These are phyloP conservation scores for Sylvilagus floridanus DNA, from an alignment of 2,797 vertebrate species.

Conservation along the genomic window DNA sequence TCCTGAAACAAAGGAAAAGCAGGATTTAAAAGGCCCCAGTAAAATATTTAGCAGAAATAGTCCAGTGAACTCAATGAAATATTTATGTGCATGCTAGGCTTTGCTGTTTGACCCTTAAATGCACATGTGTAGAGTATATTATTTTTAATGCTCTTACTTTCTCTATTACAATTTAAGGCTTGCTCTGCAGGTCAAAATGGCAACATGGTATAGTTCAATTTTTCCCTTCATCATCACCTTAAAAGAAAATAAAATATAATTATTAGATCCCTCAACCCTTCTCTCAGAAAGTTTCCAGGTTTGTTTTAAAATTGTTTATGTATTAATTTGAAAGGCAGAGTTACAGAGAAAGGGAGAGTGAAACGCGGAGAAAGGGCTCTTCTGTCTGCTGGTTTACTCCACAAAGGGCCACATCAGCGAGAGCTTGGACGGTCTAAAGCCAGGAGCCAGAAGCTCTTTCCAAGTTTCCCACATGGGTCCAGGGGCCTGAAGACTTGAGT, in stretches of 20 bases:
- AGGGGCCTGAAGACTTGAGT: no score
- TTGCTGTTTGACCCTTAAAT: slow-evolving; percentile 24
- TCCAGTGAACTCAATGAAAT: slow-evolving; percentile 59
- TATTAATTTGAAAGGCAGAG: no score
- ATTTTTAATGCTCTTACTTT: neutral
- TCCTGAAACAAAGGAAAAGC: slow-evolving; percentile 46
- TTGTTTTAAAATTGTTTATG: no score
- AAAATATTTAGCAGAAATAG: slow-evolving; percentile 80
- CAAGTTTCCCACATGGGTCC: no score
- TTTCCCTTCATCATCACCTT: neutral
- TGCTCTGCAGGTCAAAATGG: slow-evolving; percentile 7
- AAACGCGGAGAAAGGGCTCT: no score
- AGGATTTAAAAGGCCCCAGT: slow-evolving; percentile 42
- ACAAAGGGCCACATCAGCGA: no score
- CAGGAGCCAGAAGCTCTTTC: no score
- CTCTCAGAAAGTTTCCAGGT: neutral
- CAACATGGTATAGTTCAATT: neutral
- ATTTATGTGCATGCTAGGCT: slow-evolving; percentile 52
- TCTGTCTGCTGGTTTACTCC: no score
- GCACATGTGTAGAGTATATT: neutral
- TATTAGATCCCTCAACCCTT: neutral
- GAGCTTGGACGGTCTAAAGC: no score
- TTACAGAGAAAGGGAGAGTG: no score
- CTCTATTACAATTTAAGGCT: slow-evolving; percentile 26
- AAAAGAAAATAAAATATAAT: neutral